Evolutionary conservation across 1,140 invertebrate genomes (phyloP).

Genomic region (Caerostris extrusa): DNA sequence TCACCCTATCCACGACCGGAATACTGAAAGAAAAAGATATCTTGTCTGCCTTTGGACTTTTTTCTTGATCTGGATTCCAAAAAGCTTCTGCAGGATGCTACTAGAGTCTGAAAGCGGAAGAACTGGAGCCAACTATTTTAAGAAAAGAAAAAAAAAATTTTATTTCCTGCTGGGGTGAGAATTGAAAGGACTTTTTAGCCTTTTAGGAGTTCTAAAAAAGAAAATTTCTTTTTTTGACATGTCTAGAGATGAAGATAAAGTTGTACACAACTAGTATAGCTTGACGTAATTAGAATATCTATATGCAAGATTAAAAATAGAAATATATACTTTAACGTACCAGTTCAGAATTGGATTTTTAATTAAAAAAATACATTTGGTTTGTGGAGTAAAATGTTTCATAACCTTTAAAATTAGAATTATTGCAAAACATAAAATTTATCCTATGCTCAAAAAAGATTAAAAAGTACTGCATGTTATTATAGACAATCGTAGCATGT

Average conservation of each 20-base stretch:
- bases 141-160: neutral
- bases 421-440: no score
- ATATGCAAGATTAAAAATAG: no score
- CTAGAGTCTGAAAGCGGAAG: slow-evolving; percentile 18
- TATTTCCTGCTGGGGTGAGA: neutral
- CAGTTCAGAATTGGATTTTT: no score
- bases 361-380: no score
- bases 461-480: no score
- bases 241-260: neutral
- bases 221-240: neutral
- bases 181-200: slow-evolving; percentile 2
- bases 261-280: neutral
- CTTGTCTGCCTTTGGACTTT: neutral
- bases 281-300: neutral
- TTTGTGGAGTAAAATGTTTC: no score
- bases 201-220: neutral
- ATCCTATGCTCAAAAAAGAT: no score
- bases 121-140: neutral
- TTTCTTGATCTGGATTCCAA: neutral
- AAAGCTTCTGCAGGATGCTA: slow-evolving; percentile 14
- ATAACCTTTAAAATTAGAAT: no score
- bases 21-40: neutral
- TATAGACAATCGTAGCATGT: no score
- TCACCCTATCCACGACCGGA: neutral
- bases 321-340: no score